These are phyloP conservation scores for Agriopis marginaria DNA, from an alignment of 2,888 invertebrate species.

Conservation along the genomic window DNA sequence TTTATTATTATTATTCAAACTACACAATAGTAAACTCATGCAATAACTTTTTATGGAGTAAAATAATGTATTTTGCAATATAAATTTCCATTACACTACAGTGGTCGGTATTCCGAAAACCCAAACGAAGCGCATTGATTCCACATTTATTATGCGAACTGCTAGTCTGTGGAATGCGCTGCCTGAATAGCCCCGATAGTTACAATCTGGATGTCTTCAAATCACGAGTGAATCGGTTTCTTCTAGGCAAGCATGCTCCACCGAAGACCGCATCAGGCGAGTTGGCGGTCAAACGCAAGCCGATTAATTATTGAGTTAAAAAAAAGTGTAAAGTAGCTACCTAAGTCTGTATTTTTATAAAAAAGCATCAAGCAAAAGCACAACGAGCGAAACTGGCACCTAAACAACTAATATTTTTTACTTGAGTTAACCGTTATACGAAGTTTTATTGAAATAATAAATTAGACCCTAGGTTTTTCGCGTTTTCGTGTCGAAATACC, in stretches of 20 bases:
- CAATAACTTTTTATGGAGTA: conserved; percentile 1
- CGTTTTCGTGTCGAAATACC: not conserved
- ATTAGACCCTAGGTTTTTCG: not conserved
- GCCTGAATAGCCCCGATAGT: no score
- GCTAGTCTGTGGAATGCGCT: no score
- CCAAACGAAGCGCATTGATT: no score
- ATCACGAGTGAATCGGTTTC: no score
- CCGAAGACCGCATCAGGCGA: no score
- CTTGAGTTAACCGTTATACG: not conserved
- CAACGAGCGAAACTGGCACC: not conserved
- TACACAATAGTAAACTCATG: conserved; percentile 18
- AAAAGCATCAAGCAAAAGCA: no score
- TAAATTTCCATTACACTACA: not conserved
- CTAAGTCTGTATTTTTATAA: not conserved
- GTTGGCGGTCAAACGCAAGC: no score
- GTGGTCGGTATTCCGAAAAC: no score
- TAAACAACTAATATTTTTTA: not conserved
- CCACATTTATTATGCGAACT: no score
- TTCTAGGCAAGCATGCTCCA: no score
- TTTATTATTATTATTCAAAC: conserved; percentile 17
- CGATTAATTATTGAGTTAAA: no score
- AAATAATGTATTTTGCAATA: conserved; percentile 11
- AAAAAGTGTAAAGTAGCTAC: not conserved
- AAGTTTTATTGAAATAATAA: not conserved
- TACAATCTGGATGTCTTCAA: no score